These are phyloP conservation scores for Papilio demoleus DNA, from an alignment of 2,888 invertebrate genomes.

Conservation along the genomic window DNA sequence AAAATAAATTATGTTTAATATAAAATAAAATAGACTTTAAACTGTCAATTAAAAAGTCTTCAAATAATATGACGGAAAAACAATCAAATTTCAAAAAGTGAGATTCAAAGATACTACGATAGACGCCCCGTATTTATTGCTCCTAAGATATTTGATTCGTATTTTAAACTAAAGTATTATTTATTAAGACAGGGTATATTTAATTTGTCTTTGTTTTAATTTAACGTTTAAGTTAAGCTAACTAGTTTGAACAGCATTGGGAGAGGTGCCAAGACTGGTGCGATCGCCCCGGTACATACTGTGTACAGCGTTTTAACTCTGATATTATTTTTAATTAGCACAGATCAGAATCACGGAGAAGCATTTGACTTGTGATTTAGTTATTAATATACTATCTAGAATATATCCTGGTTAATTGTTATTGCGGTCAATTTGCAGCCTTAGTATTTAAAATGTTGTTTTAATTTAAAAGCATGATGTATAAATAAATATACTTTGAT, in stretches of 20 bases:
- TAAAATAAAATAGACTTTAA: too few relatives aligned
- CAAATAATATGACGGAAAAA: too few relatives aligned
- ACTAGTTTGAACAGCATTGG: constrained; percentile 19
- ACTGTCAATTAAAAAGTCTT: too few relatives aligned
- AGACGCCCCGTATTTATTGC: too few relatives aligned
- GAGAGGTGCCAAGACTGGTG: constrained; percentile 10
- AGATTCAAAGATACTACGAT: too few relatives aligned
- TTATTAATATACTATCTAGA: not conserved
- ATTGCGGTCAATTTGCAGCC: too few relatives aligned
- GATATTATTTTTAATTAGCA: constrained; percentile 20
- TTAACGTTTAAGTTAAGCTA: constrained; percentile 11
- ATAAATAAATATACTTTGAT: too few relatives aligned
- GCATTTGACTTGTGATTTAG: not conserved
- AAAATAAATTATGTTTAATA: too few relatives aligned
- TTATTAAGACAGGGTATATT: not conserved
- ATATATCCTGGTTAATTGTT: too few relatives aligned
- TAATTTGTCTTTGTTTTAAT: constrained; percentile 7
- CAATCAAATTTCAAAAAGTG: too few relatives aligned
- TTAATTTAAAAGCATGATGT: too few relatives aligned
- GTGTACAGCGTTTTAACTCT: not conserved
- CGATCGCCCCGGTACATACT: not conserved
- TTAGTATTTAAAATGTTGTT: too few relatives aligned
- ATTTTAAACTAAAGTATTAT: not conserved
- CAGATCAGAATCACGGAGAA: not conserved
- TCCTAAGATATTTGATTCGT: not conserved